Conservation (phyloP, 92 coral and sea anemone genomes). For the Actinostola sp. region DNA sequence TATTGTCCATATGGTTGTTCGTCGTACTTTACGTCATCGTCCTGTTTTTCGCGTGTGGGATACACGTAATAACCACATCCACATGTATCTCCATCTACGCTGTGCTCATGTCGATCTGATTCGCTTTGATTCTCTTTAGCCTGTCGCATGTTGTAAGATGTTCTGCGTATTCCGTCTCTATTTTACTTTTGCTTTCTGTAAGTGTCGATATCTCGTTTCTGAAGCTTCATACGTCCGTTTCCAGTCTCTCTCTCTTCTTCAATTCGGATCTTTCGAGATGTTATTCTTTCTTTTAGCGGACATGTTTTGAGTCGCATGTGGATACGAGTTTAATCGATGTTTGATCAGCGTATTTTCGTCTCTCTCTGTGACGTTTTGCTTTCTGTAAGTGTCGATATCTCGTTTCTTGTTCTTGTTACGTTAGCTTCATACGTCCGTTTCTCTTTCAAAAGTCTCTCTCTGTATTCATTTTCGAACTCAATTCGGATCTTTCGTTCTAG, state of each 20-base stretch:
- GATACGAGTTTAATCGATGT: no score
- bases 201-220: conserved; percentile 1
- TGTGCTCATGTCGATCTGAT: neutral
- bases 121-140: neutral
- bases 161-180: conserved; percentile 2
- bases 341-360: no score
- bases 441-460: neutral
- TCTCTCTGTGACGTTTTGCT: no score
- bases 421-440: conserved; percentile 4
- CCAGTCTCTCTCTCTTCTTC: neutral
- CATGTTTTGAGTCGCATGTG: no score
- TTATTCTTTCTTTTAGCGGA: no score
- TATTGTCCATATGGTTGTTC: neutral
- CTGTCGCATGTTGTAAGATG: neutral
- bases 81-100: neutral
- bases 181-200: conserved; percentile 1
- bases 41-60: neutral
- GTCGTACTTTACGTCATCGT: neutral
- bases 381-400: neutral
- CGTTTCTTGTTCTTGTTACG: neutral
- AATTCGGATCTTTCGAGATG: neutral
- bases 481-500: neutral
- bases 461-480: neutral
- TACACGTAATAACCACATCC: conserved; percentile 7
- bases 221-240: neutral